Evolutionary conservation across 2,113 vertebrate genomes (phyloP), one percentile per base, ranked within the genome.

Genomic region (Brevimyrus niger): DNA sequence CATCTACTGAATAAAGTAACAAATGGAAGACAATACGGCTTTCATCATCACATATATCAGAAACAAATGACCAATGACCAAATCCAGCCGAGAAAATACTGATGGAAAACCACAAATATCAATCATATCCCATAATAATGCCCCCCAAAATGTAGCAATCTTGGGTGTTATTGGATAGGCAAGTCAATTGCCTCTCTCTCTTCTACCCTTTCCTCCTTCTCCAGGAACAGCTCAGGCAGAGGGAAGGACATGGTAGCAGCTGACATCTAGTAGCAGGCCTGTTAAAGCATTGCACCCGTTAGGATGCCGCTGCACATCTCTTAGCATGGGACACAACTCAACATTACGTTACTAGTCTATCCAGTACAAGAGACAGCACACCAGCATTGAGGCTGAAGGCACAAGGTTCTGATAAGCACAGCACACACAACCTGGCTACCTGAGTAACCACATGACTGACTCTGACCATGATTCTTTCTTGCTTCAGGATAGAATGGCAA

Each of bases 191-290:
- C 9, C 73, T n/a, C 17, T 55, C 31, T 38, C 50, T 61, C 73
- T 46, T 84, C 50, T 27, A 46, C n/a, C 73, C 27, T 48, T 58
- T 82, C 73, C 83, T 35, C 9, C 47, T 86, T 38, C 38, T 65
- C 27, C 51, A 86, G 48, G 82, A 84, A 73, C 69, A 86, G 90
- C 90, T 80, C 86, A 90, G 88, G 92, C 87, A 89, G 90, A 65
- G 48, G 44, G 89, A 38, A 90, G 58, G 85, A 87, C 51, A 65
- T 65, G 61, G 61, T 11, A 27, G 61, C 27, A 76, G 0, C 35
- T 31, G 69, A 19, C 69, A 31, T 76, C 31, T 35, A 76, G 19
- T 3, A 69, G 61, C 61, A 69, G 10, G 27, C 61, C 27, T 69
- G n/a, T 31, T 69, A 4, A 69, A 27, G 61, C n/a, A 69, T 31